Evolutionary conservation across 2,888 invertebrate species (phyloP), one percentile per base, ranked within the genome.

Genomic region (Hemaris fuciformis): DNA sequence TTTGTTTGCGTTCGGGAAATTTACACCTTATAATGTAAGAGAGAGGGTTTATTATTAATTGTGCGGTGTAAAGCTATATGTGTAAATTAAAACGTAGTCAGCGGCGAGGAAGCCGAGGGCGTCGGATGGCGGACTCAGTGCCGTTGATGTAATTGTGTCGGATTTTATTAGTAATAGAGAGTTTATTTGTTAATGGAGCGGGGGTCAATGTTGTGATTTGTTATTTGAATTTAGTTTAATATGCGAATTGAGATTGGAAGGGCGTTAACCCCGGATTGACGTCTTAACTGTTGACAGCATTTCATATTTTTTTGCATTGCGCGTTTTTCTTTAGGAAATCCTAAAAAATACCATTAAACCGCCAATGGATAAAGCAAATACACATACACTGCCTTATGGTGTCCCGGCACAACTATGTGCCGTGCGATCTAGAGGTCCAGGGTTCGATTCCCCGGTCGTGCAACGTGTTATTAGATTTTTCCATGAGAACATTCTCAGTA

Each of bases 11-110:
- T 27, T 41, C n/a, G 45, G 7, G 53, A 6, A 67, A 60, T 67
- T 60, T 64, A 8, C 53, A 57, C 66, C 69, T 70, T 81, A 74
- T 63, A 0, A 0, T 6, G 0, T 8, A 20, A 0, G 0, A 0
- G 0, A 42, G 74, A 81, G 65, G 65, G 75, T 75, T 67, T 75
- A 2, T 31, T 20, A 45, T 18, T 34, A 31, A 23, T 27, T 65
- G 59, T 3, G 6, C 20, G 18, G 4, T 53, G 61, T 62, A 58
- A 61, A 60, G 43, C 62, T 66, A 63, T 74, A 75, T 74, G 80
- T 80, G 81, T 85, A 84, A 85, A 87, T 88, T 88, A 85, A 88
- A 81, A 87, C 83, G 81, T 81, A 79, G 81, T 79, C 76, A 75
- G 77, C 71, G 68, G 79, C 83, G 81, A 69, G 75, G 77, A 79